Evolutionary conservation across 2,797 vertebrate genomes (phyloP).

Genomic region (Poeciliopsis infans): DNA sequence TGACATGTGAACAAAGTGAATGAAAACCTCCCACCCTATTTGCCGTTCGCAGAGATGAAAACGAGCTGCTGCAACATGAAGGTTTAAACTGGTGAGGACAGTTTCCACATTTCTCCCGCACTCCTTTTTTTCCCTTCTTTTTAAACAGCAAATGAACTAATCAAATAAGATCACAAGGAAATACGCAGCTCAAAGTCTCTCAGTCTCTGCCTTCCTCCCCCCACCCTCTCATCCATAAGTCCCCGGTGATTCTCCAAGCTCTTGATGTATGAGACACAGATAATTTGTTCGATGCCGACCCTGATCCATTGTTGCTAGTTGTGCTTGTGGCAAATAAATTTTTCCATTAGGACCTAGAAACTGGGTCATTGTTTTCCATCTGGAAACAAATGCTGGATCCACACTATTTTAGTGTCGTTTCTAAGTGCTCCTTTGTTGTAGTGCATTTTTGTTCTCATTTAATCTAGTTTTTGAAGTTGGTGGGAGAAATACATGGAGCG

Average conservation of each 20-base stretch:
- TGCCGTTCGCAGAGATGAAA: constrained; percentile 78
- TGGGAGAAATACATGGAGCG: constrained; percentile 9
- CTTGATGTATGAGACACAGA: constrained; percentile 65
- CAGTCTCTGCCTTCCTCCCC: constrained; percentile 28
- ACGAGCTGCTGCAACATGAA: constrained; percentile 77
- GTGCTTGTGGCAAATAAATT: constrained; percentile 61
- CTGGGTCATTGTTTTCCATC: constrained; percentile 62
- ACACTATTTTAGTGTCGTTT: constrained; percentile 47
- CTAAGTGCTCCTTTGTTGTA: constrained; percentile 46
- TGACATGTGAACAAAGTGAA: constrained; percentile 69
- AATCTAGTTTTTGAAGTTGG: constrained; percentile 40
- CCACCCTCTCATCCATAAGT: constrained; percentile 25
- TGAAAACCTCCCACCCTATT: constrained; percentile 70
- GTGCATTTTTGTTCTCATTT: constrained; percentile 33
- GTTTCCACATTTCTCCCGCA: constrained; percentile 69
- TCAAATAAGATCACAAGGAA: constrained; percentile 66
- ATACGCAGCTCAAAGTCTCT: constrained; percentile 56
- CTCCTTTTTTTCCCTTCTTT: constrained; percentile 19
- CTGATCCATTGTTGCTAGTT: constrained; percentile 69
- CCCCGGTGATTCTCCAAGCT: constrained; percentile 60
- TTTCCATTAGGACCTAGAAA: constrained; percentile 67
- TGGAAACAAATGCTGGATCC: constrained; percentile 56
- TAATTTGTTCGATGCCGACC: constrained; percentile 59
- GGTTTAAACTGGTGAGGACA: constrained; percentile 82
- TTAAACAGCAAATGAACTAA: constrained; percentile 65